phyloP scores from a whole-genome alignment of 2,113 vertebrate species.

The Eolophus roseicapilla region DNA sequence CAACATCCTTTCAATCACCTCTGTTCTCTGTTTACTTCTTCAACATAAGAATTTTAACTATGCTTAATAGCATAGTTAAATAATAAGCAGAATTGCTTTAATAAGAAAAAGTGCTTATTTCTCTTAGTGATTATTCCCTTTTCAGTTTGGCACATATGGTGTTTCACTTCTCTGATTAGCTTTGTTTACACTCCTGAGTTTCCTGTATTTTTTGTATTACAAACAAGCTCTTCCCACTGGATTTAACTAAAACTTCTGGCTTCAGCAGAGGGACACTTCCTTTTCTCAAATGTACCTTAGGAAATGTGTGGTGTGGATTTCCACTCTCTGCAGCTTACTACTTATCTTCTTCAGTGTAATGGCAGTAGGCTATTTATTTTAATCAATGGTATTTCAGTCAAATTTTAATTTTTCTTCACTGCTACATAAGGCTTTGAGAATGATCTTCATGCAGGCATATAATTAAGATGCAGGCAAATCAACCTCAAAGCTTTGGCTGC shows the following conservation, averaged over 20 bases:
- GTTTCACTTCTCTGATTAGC: background rate
- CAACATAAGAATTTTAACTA: background rate
- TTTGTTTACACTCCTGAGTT: background rate
- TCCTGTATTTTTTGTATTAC: background rate
- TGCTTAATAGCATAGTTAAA: background rate
- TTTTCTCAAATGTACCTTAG: background rate
- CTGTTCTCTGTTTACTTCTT: background rate
- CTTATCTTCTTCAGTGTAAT: background rate
- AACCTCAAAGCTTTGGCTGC: background rate
- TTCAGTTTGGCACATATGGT: background rate
- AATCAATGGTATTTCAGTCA: background rate
- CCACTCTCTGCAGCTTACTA: background rate
- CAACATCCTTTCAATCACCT: background rate
- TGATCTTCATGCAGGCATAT: background rate
- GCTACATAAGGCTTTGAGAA: background rate
- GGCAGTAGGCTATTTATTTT: background rate
- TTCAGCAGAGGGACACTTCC: background rate
- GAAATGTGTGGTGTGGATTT: background rate
- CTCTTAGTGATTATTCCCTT: background rate
- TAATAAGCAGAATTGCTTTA: background rate
- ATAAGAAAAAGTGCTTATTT: background rate
- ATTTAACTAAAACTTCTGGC: background rate
- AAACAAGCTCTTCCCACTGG: background rate
- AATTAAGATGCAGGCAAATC: background rate
- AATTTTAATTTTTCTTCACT: background rate